A percentile compares a stretch with the other conserved stretches of the same genome.
Evolutionary conservation across 2,888 invertebrate species (phyloP).

Genomic region (Dastarcus helophoroides): DNA sequence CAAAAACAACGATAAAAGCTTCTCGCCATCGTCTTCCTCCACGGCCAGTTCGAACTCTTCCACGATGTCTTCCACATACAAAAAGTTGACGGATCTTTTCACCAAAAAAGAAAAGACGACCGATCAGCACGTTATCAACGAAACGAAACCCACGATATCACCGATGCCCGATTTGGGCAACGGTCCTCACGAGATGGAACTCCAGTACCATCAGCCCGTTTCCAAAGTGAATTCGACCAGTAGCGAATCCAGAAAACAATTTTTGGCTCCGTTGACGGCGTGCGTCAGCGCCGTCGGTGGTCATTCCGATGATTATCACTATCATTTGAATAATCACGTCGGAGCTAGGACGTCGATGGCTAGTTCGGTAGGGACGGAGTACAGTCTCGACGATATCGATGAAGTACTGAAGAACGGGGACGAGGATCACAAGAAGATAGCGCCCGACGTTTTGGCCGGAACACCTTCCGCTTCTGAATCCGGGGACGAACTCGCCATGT

Average conservation of each 20-base stretch:
- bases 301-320: slow-evolving; percentile 49
- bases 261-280: slow-evolving; percentile 66
- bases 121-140: slow-evolving; percentile 24
- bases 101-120: slow-evolving; percentile 32
- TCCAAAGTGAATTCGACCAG: slow-evolving; percentile 32
- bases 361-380: slow-evolving; percentile 54
- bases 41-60: slow-evolving; percentile 46
- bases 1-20: slow-evolving; percentile 44
- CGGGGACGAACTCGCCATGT: slow-evolving; percentile 68
- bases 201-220: slow-evolving; percentile 17
- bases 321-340: slow-evolving; percentile 36
- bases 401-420: slow-evolving; percentile 44
- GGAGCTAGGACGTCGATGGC: slow-evolving; percentile 50
- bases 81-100: slow-evolving; percentile 50
- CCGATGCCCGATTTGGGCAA: slow-evolving; percentile 43
- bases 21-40: slow-evolving; percentile 46
- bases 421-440: slow-evolving; percentile 43
- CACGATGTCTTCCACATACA: slow-evolving; percentile 52
- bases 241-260: slow-evolving; percentile 59
- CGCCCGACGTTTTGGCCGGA: slow-evolving; percentile 71
- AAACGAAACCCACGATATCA: slow-evolving; percentile 16
- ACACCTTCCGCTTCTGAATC: slow-evolving; percentile 45
- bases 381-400: slow-evolving; percentile 54
- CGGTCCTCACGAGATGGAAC: slow-evolving; percentile 31
- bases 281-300: slow-evolving; percentile 51